Base-by-base conservation (phyloP, 2,797 vertebrate genomes). In the Hoplostethus atlanticus region DNA sequence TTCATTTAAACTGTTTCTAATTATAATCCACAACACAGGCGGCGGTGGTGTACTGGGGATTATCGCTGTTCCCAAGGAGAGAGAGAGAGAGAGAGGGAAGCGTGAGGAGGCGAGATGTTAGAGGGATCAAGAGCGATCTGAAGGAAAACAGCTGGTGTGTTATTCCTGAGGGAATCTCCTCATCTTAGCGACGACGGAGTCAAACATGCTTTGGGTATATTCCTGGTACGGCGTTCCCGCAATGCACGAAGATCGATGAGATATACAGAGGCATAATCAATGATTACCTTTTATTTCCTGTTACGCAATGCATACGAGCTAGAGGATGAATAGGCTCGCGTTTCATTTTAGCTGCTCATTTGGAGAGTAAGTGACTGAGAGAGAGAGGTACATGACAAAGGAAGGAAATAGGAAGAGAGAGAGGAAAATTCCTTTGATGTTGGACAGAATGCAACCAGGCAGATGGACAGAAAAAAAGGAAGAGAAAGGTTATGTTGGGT, bases 201-300 rank as follows among this genome's bases (percentile, higher is more conserved):
- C 42, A 42, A 59, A 25, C 38, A 59, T 15, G 36, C 10, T 38
- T 10, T 40, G 50, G 62, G 62, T 28, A 17, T 51, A 12, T 2
- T 13, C 50, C 38, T 47, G 44, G 44, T 16, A 4, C 44, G 16
- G 4, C 4, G 13, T 16, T 2, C 44, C 15, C 3, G 16, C 44
- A 47, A 16, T 47, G 12, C 44, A 31, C 8, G 6, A 3, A 50
- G 46, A 67, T 51, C 17, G 1, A 21, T 21, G 21, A 36, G 28
- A 59, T 34, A 44, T 56, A 8, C 38, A 40, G 7, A 40, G 6
- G 9, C 38, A 10, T 10, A 8, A 40, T 8, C 38, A 40, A 40
- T 40, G 9, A 40, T 63, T 77, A 44, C 17, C 17, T 51, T 71
- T 53, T 67, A 61, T 66, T 73, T 51, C 53, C 66, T 36, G 55